Percentiles rank a stretch among this genome's conserved stretches.
Evolutionary conservation across 1,140 invertebrate species (phyloP).

Genomic region (Diuraphis noxia): DNA sequence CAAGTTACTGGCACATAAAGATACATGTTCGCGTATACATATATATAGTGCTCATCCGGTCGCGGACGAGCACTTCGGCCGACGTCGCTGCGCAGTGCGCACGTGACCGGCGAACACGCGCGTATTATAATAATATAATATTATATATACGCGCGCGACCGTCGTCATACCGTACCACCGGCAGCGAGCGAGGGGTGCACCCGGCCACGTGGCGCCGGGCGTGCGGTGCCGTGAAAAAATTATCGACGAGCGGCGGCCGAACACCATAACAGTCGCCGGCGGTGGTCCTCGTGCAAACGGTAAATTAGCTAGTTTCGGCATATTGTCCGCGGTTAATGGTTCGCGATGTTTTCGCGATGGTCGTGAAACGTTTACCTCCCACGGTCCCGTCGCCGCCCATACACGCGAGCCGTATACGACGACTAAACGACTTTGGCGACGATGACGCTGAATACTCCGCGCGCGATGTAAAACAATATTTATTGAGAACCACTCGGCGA

Average conservation of each 20-base stretch:
- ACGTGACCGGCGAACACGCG: not conserved
- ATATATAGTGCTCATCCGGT: slow-evolving; percentile 27
- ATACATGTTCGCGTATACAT: not conserved
- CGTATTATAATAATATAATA: slow-evolving; percentile 8
- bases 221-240: slow-evolving; percentile 23
- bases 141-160: not conserved
- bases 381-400: slow-evolving; percentile 21
- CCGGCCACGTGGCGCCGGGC: not conserved
- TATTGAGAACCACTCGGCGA: not conserved
- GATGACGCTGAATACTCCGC: not conserved
- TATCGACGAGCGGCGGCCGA: slow-evolving; percentile 10
- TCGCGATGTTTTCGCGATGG: slow-evolving; percentile 49
- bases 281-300: slow-evolving; percentile 21
- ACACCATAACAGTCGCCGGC: slow-evolving; percentile 31
- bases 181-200: not conserved
- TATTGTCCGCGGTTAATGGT: slow-evolving; percentile 53
- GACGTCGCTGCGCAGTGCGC: not conserved
- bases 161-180: not conserved
- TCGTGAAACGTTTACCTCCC: slow-evolving; percentile 48
- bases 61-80: not conserved
- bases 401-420: not conserved
- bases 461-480: not conserved
- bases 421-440: not conserved
- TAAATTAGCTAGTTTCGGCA: slow-evolving; percentile 50
- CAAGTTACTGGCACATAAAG: not conserved